Evolutionary conservation across 2,113 vertebrate genomes (phyloP), one percentile per base, ranked within the genome.

Genomic region (Poecilia latipinna): DNA sequence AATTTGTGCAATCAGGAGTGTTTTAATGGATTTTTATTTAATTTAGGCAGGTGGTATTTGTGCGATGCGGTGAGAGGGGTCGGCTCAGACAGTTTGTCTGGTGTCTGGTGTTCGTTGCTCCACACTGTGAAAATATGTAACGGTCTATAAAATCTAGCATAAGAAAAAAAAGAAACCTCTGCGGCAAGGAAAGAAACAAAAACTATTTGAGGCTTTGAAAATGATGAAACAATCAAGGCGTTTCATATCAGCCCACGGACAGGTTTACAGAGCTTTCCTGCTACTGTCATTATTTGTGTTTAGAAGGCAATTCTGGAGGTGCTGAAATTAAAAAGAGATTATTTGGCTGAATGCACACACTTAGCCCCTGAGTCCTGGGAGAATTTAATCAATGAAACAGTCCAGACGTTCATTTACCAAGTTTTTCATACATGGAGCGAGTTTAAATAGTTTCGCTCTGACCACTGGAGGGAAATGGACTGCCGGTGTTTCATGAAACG

Each of bases 251-350:
- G 87, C 82, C 75, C 0, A 31, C 80, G 70, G 83, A 79, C 75
- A 67, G 72, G 77, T 74, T 78, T 5, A 61, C 72, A 74, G 72
- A 75, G 77, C 75, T 85, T 83, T 83, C 86, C 89, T 89, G 85
- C 78, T 81, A 77, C 83, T 78, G 71, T 90, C 84, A 80, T 92
- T 90, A 86, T 88, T 90, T 90, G 86, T 91, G 83, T 91, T 88
- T 88, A 85, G 86, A 90, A 90, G 75, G 86, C 88, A 90, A 89
- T 90, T 91, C 88, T 91, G 80, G 70, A 85, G 87, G 72, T 88
- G 89, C 86, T 91, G 86, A 88, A 86, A 91, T 86, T 84, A 91
- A 91, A 91, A 89, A 90, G 86, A 90, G 88, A 91, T 92, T 90
- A 91, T 79, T 78, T 87, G 85, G 85, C 81, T 86, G 90, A 89